phyloP scores from a whole-genome alignment of 2,113 vertebrate species.

The Corynorhinus townsendii region DNA sequence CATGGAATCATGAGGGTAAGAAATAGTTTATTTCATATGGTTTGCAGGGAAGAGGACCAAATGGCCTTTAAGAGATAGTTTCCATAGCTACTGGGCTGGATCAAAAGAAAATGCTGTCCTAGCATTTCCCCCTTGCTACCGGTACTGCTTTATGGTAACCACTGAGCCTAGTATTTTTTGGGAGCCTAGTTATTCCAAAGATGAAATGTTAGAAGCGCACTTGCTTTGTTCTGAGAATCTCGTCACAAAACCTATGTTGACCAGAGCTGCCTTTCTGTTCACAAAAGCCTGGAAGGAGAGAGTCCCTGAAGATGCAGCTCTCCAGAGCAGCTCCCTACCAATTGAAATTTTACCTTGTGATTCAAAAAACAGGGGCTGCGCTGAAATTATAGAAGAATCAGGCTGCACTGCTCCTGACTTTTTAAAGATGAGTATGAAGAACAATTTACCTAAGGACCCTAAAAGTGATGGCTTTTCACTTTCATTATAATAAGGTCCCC shows the following conservation, averaged over 20 bases:
- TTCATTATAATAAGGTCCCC: not conserved
- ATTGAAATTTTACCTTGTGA: not conserved
- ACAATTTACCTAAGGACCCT: not conserved
- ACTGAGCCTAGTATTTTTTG: conserved; percentile 70
- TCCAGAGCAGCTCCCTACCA: not conserved
- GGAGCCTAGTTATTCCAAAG: conserved; percentile 62
- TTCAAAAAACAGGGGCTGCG: not conserved
- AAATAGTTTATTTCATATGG: conserved; percentile 72
- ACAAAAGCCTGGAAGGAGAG: not conserved
- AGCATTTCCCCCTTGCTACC: conserved; percentile 61
- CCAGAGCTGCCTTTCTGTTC: not conserved
- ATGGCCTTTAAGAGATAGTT: conserved; percentile 80
- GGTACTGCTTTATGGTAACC: conserved; percentile 69
- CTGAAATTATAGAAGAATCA: not conserved
- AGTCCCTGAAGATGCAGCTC: not conserved
- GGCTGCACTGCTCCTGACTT: not conserved
- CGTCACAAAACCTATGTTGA: not conserved
- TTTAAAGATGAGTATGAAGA: not conserved
- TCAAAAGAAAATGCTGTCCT: conserved; percentile 76
- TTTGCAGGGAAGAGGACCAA: conserved; percentile 74
- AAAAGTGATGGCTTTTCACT: not conserved
- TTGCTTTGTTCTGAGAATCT: conserved; percentile 9
- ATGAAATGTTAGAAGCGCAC: conserved; percentile 10
- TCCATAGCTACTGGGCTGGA: conserved; percentile 81
- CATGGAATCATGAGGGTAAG: conserved; percentile 57